A percentile compares a stretch with the other conserved stretches of the same genome.
These are phyloP conservation scores for Chamaetylas fuelleborni DNA, from an alignment of 2,113 vertebrate genomes.

Conservation along the genomic window DNA sequence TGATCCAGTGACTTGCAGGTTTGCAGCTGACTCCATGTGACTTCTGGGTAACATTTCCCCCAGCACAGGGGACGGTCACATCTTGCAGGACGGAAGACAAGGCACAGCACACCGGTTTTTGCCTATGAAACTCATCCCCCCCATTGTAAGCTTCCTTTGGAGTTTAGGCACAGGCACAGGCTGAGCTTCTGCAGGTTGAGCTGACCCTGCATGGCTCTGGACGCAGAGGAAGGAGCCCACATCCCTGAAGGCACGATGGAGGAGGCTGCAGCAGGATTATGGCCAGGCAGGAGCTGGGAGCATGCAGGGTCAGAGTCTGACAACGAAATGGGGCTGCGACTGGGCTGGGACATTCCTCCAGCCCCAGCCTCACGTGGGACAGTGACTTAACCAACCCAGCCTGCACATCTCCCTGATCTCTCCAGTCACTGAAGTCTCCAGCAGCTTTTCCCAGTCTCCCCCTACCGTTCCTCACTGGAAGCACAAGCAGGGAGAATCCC, in stretches of 20 bases:
- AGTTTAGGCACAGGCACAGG: not conserved
- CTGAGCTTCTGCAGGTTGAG: not conserved
- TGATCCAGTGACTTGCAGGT: rapidly evolving
- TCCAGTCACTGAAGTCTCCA: not conserved
- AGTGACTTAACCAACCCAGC: rapidly evolving
- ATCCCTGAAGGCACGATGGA: not conserved
- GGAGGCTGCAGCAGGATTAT: not conserved
- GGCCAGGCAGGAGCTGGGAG: not conserved
- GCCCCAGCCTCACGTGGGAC: not conserved
- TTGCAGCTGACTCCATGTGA: not conserved
- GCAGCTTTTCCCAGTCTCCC: not conserved
- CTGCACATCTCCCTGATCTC: not conserved
- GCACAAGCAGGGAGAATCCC: not conserved
- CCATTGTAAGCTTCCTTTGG: not conserved
- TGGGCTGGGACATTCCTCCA: not conserved
- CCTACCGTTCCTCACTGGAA: not conserved
- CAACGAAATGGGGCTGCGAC: rapidly evolving
- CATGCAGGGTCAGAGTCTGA: rapidly evolving
- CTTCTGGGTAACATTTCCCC: not conserved
- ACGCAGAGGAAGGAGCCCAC: not conserved
- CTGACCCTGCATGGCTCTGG: rapidly evolving
- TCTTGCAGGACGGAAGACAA: not conserved
- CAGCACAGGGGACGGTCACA: not conserved
- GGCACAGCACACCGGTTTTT: not conserved
- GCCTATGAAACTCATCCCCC: not conserved